These are phyloP conservation scores for Erebia aethiops DNA, from an alignment of 2,888 invertebrate genomes.

Conservation along the genomic window DNA sequence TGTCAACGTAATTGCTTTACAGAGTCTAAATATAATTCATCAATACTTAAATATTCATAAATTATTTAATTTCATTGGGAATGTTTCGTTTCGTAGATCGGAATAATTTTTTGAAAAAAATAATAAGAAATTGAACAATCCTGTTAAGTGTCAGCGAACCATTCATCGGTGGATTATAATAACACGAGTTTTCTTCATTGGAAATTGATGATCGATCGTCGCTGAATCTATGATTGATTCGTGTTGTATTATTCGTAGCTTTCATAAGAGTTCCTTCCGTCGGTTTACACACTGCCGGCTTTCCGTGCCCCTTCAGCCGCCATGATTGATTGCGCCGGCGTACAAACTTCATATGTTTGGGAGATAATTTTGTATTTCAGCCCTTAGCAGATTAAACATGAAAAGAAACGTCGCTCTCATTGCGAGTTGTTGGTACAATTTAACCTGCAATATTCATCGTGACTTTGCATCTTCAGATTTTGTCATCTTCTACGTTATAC, in stretches of 20 bases:
- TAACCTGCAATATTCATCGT: conserved; percentile 59
- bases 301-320: conserved; percentile 68
- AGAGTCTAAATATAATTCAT: neutral
- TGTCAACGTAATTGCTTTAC: neutral
- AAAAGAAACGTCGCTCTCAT: conserved; percentile 72
- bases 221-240: conserved; percentile 82
- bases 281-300: conserved; percentile 72
- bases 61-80: no score
- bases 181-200: conserved; percentile 61
- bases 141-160: conserved; percentile 34
- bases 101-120: neutral
- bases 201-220: conserved; percentile 80
- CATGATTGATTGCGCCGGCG: conserved; percentile 77
- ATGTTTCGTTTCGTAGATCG: neutral
- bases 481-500: conserved; percentile 34
- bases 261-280: conserved; percentile 74
- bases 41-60: no score
- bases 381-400: conserved; percentile 79
- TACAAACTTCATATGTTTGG: conserved; percentile 81
- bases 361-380: conserved; percentile 82
- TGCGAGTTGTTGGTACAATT: conserved; percentile 53
- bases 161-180: conserved; percentile 35
- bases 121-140: conserved; percentile 27
- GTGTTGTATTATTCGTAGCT: conserved; percentile 79
- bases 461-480: conserved; percentile 62